Base-by-base conservation (phyloP, 2,888 invertebrate species). In the Amphimallon solstitiale region DNA sequence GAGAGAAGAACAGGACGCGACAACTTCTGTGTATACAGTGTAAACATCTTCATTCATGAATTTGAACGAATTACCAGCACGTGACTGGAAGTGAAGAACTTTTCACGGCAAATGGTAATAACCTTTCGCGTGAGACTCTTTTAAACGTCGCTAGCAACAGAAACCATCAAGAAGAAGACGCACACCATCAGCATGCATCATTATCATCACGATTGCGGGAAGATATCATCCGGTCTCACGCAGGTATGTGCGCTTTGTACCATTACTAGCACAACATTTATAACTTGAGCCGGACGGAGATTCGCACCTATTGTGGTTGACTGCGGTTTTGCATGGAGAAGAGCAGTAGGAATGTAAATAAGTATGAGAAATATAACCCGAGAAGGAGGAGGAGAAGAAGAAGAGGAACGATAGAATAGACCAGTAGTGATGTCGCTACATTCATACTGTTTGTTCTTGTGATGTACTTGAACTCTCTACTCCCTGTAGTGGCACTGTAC, bases 271-370 rank as follows among this genome's bases (percentile, higher is more conserved):
- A 40, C 43, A 48, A 62, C 67, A 68, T 66, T 66, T 60, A 64
- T 64, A 40, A 52, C 46, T 35, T 48, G 43, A 9, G 19, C 17
- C 45, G 17, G 10, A 15, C 34, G 56, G 40, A 45, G 56, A 64
- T 67, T 69, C 65, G 52, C 67, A 66, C 65, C 66, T 51, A 66
- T 65, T 61, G 65, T 65, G 48, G 37, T 60, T 51, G 63, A 65
- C 43, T 49, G 17, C 43, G 43, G 29, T 29, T 29, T 29, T 9
- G 6, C 29, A 43, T 17, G 43, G 14, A 9, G 14, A 43, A 3
- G 14, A 43, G 43, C 3, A 14, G 17, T n/a, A n/a, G n/a, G n/a
- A n/a, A n/a, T n/a, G n/a, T n/a, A n/a, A n/a, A n/a, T n/a, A n/a
- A 17, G 12, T 2, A 45, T 45, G 10, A 10, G 17, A 17, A 15